Percentiles rank a stretch among this genome's conserved stretches.
Evolutionary conservation across 2,888 invertebrate species (phyloP).

Genomic region (Euspilapteryx auroguttella): DNA sequence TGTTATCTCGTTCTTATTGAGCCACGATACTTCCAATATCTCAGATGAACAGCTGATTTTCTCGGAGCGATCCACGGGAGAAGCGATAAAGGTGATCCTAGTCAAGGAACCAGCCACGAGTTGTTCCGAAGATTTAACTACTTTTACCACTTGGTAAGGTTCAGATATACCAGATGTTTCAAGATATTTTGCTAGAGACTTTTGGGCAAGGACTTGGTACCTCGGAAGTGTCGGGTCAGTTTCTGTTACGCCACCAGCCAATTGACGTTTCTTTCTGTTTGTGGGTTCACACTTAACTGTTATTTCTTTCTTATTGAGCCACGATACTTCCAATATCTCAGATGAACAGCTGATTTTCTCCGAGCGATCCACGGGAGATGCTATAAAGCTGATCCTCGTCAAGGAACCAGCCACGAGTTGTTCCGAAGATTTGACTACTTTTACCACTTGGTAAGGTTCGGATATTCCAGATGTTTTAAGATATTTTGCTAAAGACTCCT

Average conservation of each 20-base stretch:
- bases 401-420: conserved; percentile 13
- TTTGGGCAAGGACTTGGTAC: conserved; percentile 11
- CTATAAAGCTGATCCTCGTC: conserved; percentile 12
- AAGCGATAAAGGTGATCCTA: conserved; percentile 35
- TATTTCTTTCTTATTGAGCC: conserved; percentile 12
- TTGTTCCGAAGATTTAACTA: conserved; percentile 30
- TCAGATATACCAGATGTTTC: conserved; percentile 5
- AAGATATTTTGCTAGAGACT: conserved; percentile 13
- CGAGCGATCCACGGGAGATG: conserved; percentile 6
- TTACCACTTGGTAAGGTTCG: conserved; percentile 6
- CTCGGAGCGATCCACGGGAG: not conserved
- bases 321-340: conserved; percentile 10
- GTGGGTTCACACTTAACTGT: conserved; percentile 10
- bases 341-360: not conserved
- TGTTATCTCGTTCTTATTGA: conserved; percentile 12
- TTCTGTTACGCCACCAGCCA: conserved; percentile 8
- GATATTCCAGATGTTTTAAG: conserved; percentile 7
- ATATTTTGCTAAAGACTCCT: conserved; percentile 15
- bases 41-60: conserved; percentile 14
- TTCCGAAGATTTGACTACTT: conserved; percentile 9
- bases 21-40: conserved; percentile 16
- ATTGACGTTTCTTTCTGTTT: conserved; percentile 4
- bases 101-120: conserved; percentile 45
- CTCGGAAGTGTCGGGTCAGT: conserved; percentile 11
- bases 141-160: conserved; percentile 14